These are phyloP conservation scores for Mionectes olivaceus DNA, from an alignment of 2,797 vertebrate species.

Conservation along the genomic window DNA sequence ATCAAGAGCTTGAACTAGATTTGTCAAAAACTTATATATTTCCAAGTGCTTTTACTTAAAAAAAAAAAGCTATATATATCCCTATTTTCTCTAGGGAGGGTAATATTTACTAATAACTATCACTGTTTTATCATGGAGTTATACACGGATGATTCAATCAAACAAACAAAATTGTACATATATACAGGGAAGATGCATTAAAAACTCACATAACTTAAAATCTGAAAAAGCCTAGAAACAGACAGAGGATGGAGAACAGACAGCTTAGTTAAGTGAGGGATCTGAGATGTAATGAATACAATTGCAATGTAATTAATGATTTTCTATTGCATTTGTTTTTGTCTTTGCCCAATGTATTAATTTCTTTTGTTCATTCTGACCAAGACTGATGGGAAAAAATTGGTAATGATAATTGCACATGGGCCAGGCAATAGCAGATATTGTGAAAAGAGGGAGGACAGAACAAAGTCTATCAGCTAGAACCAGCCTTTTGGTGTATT, in stretches of 20 bases:
- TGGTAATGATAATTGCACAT: neutral
- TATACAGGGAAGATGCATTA: neutral
- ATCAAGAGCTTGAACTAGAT: neutral
- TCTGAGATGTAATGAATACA: neutral
- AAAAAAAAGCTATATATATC: neutral
- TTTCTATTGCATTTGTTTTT: neutral
- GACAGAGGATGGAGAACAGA: neutral
- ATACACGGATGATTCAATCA: neutral
- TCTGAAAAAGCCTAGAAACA: neutral
- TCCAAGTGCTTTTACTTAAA: neutral
- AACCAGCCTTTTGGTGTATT: neutral
- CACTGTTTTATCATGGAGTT: neutral
- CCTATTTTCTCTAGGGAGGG: fast-evolving
- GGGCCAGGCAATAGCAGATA: neutral
- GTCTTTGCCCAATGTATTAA: neutral
- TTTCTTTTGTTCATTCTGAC: neutral
- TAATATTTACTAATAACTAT: neutral
- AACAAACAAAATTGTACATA: neutral
- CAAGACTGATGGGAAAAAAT: neutral
- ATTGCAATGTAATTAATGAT: neutral
- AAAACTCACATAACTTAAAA: neutral
- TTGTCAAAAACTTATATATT: neutral
- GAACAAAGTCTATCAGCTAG: neutral
- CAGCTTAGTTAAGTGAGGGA: neutral
- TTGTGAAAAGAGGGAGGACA: neutral